These are phyloP conservation scores for Zaprionus camerounensis DNA, from an alignment of 1,140 invertebrate species.

Conservation along the genomic window DNA sequence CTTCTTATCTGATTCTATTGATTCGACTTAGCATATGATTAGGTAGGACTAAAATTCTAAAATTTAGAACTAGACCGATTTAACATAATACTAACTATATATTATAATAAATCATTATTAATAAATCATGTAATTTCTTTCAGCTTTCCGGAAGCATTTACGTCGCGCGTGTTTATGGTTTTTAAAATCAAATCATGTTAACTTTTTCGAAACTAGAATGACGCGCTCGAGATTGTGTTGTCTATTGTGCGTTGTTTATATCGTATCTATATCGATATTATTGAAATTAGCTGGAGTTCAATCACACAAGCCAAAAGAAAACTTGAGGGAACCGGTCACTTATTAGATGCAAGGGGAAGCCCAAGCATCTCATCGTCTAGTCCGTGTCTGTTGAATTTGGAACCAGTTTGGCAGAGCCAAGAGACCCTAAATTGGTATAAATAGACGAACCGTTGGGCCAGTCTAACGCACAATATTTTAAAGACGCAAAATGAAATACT, in stretches of 20 bases:
- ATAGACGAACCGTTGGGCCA: neutral
- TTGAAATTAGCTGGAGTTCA: conserved; percentile 1
- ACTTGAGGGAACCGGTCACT: neutral
- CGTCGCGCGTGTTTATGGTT: neutral
- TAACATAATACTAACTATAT: too few species aligned
- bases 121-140: neutral
- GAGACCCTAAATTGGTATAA: neutral
- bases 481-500: neutral
- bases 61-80: too few species aligned
- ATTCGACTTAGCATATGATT: too few species aligned
- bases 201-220: neutral
- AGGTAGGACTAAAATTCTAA: too few species aligned
- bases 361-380: neutral
- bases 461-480: neutral
- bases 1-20: too few species aligned
- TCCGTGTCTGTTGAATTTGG: neutral
- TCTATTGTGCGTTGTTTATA: neutral
- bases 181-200: neutral
- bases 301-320: neutral
- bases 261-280: neutral
- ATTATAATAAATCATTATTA: too few species aligned
- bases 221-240: neutral
- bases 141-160: neutral
- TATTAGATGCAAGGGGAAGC: neutral
- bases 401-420: conserved; percentile 2